phyloP scores from a whole-genome alignment of 2,888 invertebrate genomes.

The Apodemia zela region DNA sequence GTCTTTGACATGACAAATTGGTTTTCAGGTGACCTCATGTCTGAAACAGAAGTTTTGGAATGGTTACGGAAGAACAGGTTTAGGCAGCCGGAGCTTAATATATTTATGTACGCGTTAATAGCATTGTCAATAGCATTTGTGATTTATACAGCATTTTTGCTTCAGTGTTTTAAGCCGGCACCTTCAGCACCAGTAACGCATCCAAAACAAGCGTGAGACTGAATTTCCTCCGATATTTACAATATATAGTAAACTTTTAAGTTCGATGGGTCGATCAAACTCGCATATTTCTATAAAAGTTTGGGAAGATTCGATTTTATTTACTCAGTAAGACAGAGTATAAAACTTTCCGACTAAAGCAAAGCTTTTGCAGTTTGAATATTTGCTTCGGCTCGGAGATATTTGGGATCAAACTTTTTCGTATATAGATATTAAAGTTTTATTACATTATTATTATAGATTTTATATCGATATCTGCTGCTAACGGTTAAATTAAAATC shows the following conservation, averaged over 20 bases:
- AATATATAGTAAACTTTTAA: conserved; percentile 1
- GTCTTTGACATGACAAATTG: neutral
- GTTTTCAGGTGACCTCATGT: conserved; percentile 87
- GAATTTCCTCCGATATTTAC: conserved; percentile 36
- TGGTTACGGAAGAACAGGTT: conserved; percentile 96
- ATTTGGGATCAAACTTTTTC: conserved; percentile 70
- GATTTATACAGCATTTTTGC: conserved; percentile 93
- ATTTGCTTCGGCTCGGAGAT: neutral
- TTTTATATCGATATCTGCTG: conserved; percentile 4
- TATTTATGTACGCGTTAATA: conserved; percentile 95
- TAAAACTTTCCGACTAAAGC: neutral
- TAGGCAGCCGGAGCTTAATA: conserved; percentile 94
- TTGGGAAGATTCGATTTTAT: neutral
- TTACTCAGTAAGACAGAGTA: neutral
- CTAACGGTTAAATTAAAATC: neutral
- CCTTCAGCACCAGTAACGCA: conserved; percentile 82
- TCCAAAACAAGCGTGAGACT: conserved; percentile 83
- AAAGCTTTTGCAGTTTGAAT: neutral
- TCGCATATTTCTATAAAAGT: neutral
- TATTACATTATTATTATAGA: conserved; percentile 17
- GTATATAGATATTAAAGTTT: conserved; percentile 35
- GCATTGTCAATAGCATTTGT: conserved; percentile 92
- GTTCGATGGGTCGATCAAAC: neutral
- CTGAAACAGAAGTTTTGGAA: conserved; percentile 92
- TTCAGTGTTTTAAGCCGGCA: conserved; percentile 92